Conservation (phyloP, 2,797 vertebrate genomes). For the Eutrigla gurnardus region DNA sequence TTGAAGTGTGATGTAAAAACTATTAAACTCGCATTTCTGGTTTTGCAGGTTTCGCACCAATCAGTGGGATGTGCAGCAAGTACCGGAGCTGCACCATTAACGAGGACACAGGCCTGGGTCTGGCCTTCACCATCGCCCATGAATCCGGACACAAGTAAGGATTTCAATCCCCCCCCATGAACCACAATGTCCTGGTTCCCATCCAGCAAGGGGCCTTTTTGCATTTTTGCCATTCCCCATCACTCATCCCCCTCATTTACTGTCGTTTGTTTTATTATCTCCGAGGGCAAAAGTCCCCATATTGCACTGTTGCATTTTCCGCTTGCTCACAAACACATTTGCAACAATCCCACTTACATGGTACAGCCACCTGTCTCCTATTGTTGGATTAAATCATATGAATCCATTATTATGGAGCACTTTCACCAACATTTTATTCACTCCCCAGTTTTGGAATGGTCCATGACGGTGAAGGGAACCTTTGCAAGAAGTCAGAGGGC, state of each 20-base stretch:
- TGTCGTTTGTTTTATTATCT: background rate
- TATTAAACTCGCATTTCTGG: conserved; percentile 3
- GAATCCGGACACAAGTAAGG: conserved; percentile 95
- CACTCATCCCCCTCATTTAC: background rate
- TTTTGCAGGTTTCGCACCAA: conserved; percentile 89
- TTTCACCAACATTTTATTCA: conserved; percentile 4
- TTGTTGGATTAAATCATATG: background rate
- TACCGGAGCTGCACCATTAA: conserved; percentile 93
- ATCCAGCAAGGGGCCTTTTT: background rate
- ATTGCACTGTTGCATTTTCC: background rate
- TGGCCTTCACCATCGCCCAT: conserved; percentile 94
- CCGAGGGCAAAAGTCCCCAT: background rate
- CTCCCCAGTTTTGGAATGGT: conserved; percentile 91
- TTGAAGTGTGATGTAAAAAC: background rate
- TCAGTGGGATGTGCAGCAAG: conserved; percentile 94
- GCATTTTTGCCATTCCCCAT: background rate
- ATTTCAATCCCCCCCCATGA: background rate
- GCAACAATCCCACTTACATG: background rate
- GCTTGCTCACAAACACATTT: background rate
- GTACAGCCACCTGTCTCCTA: background rate
- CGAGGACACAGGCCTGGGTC: conserved; percentile 91
- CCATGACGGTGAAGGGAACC: conserved; percentile 94
- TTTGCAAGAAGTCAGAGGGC: conserved; percentile 92
- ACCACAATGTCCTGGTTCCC: background rate
- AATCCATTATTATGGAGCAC: background rate